These are phyloP conservation scores for Colinus virginianus DNA, from an alignment of 2,113 vertebrate genomes.

Conservation along the genomic window DNA sequence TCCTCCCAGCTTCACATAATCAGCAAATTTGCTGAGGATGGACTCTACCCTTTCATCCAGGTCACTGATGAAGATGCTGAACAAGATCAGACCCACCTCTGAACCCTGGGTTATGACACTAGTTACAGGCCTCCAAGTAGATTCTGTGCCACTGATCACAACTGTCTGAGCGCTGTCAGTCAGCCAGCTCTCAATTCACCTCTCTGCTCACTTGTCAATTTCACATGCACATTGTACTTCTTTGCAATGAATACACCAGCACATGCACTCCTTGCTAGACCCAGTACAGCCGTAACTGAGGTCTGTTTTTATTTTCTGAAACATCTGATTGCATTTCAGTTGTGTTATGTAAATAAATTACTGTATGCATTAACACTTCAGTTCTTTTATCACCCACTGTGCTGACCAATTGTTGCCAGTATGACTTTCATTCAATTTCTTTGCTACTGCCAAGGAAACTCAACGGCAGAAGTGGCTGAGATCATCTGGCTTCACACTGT, in stretches of 20 bases:
- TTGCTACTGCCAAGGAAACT: constrained; percentile 27
- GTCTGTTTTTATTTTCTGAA: constrained; percentile 12
- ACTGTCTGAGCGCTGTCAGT: neutral
- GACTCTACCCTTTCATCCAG: neutral
- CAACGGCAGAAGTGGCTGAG: neutral
- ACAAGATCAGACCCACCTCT: neutral
- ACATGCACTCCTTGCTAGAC: neutral
- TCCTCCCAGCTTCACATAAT: neutral
- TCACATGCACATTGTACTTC: neutral
- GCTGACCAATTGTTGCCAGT: neutral
- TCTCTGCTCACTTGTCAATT: neutral
- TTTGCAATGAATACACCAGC: neutral
- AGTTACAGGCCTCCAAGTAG: neutral
- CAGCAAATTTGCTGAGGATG: neutral
- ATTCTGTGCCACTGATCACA: neutral
- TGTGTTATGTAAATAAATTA: neutral
- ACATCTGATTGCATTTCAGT: neutral
- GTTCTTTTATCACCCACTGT: neutral
- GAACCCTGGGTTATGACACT: neutral
- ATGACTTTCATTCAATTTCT: neutral
- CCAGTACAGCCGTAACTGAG: neutral
- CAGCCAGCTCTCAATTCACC: neutral
- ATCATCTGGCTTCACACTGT: constrained; percentile 32
- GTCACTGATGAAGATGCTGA: neutral
- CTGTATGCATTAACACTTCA: constrained; percentile 6